These are phyloP conservation scores for Ranitomeya imitator DNA, from an alignment of 2,113 vertebrate genomes.

Conservation along the genomic window DNA sequence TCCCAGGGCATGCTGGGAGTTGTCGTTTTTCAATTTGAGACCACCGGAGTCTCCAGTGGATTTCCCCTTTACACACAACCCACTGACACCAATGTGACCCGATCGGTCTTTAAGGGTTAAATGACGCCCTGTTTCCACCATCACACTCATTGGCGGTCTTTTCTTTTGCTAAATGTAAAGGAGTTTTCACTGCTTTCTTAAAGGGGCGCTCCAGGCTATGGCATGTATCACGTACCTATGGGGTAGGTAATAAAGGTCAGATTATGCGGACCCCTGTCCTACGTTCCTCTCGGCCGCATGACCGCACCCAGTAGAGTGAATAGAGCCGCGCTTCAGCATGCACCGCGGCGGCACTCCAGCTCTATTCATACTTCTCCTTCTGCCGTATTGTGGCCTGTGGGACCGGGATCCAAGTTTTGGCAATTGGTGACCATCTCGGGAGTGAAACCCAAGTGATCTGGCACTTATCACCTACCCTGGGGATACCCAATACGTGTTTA, in stretches of 20 bases:
- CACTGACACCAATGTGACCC: background rate
- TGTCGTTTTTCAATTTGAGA: background rate
- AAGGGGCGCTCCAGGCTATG: background rate
- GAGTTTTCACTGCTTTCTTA: background rate
- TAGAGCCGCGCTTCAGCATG: no score
- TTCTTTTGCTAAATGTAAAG: background rate
- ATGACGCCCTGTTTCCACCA: background rate
- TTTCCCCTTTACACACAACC: background rate
- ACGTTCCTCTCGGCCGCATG: no score
- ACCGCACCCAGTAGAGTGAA: no score
- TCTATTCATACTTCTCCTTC: no score
- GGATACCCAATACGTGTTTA: no score
- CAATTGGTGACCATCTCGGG: no score
- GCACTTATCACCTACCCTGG: no score
- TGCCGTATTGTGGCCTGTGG: no score
- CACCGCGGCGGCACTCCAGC: no score
- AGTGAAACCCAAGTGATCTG: no score
- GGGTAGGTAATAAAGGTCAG: background rate
- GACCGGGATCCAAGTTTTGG: no score
- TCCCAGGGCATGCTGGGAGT: background rate
- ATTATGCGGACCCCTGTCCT: no score
- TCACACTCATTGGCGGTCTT: background rate
- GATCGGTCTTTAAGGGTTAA: background rate
- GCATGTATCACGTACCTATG: background rate
- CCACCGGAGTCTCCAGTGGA: background rate